Evolutionary conservation across 2,113 vertebrate species (phyloP).

Genomic region (Myxocyprinus asiaticus): DNA sequence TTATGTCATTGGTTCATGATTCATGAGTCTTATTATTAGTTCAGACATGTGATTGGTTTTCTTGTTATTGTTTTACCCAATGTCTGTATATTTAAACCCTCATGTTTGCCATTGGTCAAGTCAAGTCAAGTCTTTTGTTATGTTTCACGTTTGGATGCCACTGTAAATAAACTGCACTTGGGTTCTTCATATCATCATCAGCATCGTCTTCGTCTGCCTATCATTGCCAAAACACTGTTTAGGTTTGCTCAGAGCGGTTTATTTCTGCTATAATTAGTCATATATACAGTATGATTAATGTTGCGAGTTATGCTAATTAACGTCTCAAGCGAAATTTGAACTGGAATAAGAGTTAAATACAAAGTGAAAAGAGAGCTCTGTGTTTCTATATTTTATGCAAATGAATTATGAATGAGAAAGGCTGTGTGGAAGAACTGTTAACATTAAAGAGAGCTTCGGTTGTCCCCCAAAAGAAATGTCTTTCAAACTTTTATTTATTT

Average conservation of each 20-base stretch:
- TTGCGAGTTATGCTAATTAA: not conserved
- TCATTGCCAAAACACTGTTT: too few relatives aligned
- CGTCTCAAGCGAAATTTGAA: not conserved
- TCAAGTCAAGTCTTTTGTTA: too few relatives aligned
- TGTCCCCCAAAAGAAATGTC: slow-evolving; percentile 35
- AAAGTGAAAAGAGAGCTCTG: not conserved
- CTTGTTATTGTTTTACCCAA: too few relatives aligned
- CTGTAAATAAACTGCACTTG: too few relatives aligned
- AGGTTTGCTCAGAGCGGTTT: not conserved
- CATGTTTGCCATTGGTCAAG: too few relatives aligned
- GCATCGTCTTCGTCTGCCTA: too few relatives aligned
- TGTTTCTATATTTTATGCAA: slow-evolving; percentile 1
- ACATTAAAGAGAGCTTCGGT: slow-evolving; percentile 37
- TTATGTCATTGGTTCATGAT: too few relatives aligned
- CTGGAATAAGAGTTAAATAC: not conserved
- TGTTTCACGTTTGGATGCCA: too few relatives aligned
- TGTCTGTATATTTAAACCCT: too few relatives aligned
- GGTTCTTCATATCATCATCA: too few relatives aligned
- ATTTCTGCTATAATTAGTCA: not conserved
- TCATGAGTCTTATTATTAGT: too few relatives aligned
- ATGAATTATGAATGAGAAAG: slow-evolving; percentile 20
- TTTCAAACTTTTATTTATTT: not conserved
- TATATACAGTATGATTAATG: not conserved
- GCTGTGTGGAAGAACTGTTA: not conserved
- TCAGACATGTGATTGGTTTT: too few relatives aligned